Percentiles rank a stretch among this genome's conserved stretches.
Evolutionary conservation across 2,888 invertebrate genomes (phyloP).

Genomic region (Pseudoips prasinana): DNA sequence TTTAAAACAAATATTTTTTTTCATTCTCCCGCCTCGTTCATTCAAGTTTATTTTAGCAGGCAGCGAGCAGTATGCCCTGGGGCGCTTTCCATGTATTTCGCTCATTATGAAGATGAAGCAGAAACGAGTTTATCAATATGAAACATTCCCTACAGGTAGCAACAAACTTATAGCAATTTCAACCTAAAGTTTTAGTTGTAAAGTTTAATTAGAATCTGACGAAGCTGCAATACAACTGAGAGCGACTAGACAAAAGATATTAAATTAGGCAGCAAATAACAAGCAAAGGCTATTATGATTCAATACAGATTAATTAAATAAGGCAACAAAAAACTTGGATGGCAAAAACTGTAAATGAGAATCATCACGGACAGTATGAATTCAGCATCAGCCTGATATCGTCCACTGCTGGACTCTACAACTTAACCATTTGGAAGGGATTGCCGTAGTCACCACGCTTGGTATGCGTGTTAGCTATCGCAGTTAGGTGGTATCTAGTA

Average conservation of each 20-base stretch:
- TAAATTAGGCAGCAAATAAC: constrained; percentile 8
- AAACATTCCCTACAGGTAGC: constrained; percentile 17
- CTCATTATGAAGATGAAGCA: constrained; percentile 19
- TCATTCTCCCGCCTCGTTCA: constrained; percentile 15
- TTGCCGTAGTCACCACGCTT: no score
- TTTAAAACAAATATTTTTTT: constrained; percentile 16
- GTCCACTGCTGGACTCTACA: no score
- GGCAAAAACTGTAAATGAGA: no score
- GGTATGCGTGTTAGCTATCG: no score
- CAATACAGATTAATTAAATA: no score
- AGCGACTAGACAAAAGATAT: constrained; percentile 16
- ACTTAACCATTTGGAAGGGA: no score
- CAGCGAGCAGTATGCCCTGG: constrained; percentile 8
- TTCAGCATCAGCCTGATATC: no score
- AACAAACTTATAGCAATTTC: constrained; percentile 15
- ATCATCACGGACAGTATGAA: no score
- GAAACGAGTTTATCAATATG: constrained; percentile 19
- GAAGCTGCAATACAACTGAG: constrained; percentile 14
- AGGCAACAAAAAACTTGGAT: no score
- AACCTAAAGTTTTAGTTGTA: constrained; percentile 9
- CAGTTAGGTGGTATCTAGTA: no score
- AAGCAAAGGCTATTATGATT: no score
- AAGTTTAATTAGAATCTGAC: constrained; percentile 32
- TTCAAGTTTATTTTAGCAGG: constrained; percentile 19
- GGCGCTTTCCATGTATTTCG: constrained; percentile 17